A percentile compares a stretch with the other conserved stretches of the same genome.
Conservation (phyloP, 2,888 invertebrate genomes). For the Diaphora mendica region DNA sequence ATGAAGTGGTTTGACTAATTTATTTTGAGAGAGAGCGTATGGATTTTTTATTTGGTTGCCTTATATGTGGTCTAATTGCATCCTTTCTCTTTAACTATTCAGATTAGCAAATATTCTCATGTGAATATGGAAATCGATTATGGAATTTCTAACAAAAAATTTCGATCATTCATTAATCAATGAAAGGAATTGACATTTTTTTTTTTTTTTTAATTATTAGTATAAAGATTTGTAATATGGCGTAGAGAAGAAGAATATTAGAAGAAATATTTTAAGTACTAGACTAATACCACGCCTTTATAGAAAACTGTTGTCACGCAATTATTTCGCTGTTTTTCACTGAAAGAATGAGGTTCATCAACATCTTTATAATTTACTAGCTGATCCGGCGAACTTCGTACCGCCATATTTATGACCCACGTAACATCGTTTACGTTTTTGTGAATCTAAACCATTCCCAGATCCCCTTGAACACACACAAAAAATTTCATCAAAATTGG, state of each 20-base stretch:
- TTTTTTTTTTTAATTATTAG: constrained; percentile 4
- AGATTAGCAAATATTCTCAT: constrained; percentile 13
- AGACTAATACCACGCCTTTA: no score
- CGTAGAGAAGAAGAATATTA: constrained; percentile 3
- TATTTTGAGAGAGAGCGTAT: constrained; percentile 41
- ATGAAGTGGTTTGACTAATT: constrained; percentile 48
- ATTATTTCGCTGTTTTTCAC: no score
- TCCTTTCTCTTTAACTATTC: constrained; percentile 40
- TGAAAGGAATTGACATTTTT: constrained; percentile 17
- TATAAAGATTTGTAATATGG: constrained; percentile 9
- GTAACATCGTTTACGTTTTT: no score
- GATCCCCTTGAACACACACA: accelerated
- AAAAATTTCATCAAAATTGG: no score
- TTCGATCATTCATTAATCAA: constrained; percentile 14
- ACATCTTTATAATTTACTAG: no score
- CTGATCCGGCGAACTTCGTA: no score
- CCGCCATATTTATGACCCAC: no score
- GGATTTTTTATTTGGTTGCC: constrained; percentile 23
- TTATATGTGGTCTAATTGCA: constrained; percentile 27
- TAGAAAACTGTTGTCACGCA: no score
- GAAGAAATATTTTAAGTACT: background rate
- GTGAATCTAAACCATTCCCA: no score
- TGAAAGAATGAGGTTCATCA: no score
- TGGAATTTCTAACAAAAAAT: background rate
- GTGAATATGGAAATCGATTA: constrained; percentile 14